These are phyloP conservation scores for Isurus oxyrinchus DNA, from an alignment of 2,113 vertebrate species.

Conservation along the genomic window DNA sequence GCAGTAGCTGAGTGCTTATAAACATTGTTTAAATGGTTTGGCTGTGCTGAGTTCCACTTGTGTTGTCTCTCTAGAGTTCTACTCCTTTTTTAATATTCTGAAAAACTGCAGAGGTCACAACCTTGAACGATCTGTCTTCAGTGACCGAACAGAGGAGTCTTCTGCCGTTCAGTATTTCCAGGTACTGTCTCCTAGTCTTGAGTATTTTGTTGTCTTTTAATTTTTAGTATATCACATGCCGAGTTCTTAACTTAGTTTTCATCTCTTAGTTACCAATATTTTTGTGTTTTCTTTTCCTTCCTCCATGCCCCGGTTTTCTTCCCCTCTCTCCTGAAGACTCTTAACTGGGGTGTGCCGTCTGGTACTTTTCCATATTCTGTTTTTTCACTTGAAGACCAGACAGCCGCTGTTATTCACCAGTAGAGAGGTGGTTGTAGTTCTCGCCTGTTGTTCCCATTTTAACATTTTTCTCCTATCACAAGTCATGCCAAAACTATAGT, in stretches of 20 bases:
- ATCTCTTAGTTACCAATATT: not conserved
- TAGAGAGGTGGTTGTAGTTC: not conserved
- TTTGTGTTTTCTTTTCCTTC: not conserved
- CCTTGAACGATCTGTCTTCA: slow-evolving; percentile 78
- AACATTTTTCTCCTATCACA: not conserved
- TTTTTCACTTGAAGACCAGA: not conserved
- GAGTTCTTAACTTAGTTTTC: not conserved
- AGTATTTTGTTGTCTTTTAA: not conserved
- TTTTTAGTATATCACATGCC: not conserved
- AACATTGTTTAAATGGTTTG: not conserved
- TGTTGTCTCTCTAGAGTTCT: slow-evolving; percentile 68
- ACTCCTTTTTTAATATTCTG: slow-evolving; percentile 89
- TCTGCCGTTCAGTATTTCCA: slow-evolving; percentile 97
- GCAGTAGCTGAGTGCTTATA: not conserved
- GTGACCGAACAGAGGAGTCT: slow-evolving; percentile 88
- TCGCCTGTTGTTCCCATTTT: not conserved
- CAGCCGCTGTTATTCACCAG: not conserved
- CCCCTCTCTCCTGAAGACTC: not conserved
- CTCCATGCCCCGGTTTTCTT: not conserved
- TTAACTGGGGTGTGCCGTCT: not conserved
- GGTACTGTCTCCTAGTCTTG: slow-evolving; percentile 55
- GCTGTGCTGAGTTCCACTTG: slow-evolving; percentile 26
- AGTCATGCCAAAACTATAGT: not conserved
- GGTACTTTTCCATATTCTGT: not conserved
- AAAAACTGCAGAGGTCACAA: slow-evolving; percentile 79